Base-by-base conservation (phyloP, 2,113 vertebrate species). In the Myrmecophaga tridactyla region DNA sequence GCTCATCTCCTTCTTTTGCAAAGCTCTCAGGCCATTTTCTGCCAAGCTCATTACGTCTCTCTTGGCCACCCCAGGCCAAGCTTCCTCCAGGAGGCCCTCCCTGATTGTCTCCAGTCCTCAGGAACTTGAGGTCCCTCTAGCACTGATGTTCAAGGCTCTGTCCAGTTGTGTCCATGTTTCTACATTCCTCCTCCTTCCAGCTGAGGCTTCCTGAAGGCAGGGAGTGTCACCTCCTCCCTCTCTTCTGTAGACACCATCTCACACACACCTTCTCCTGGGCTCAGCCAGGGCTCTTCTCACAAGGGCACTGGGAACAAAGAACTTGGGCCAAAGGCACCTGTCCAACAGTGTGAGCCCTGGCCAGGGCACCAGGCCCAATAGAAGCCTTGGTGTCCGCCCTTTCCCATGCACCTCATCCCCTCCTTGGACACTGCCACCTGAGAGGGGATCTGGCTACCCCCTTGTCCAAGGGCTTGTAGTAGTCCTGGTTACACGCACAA, bases 1-100 rank as follows among this genome's bases (percentile, higher is more conserved):
- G 41, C 48, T 85, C 62, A 11, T 34, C 53, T 62, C 29, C 13
- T 1, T 5, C 1, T 36, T 67, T 53, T 53, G 56, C 56, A 60
- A 13, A 23, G 23, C 34, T 51, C 94, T 75, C 18, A 18, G 39
- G 60, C 39, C 11, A 1, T 46, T 70, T 60, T 27, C 51, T 65
- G 13, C 46, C n/a, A n/a, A 27, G 10, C 73, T 25, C 9, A 31
- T 21, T 31, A 21, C 31, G 69, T 65, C 46, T 23, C 41, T 41
- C 31, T 11, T 46, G 86, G 39, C 21, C 15, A 13, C 21, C 1
- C 11, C 15, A 62, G 56, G 43, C 25, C 21, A 36, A 34, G 62
- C 60, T 90, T 63, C 46, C 41, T 90, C 73, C 69, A 58, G 72
- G 62, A 95, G 81, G 76, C 11, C 76, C 76, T 94, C 85, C 63